Evolutionary conservation across 2,113 vertebrate genomes (phyloP), one percentile per base, ranked within the genome.

Genomic region (Gulo gulo): DNA sequence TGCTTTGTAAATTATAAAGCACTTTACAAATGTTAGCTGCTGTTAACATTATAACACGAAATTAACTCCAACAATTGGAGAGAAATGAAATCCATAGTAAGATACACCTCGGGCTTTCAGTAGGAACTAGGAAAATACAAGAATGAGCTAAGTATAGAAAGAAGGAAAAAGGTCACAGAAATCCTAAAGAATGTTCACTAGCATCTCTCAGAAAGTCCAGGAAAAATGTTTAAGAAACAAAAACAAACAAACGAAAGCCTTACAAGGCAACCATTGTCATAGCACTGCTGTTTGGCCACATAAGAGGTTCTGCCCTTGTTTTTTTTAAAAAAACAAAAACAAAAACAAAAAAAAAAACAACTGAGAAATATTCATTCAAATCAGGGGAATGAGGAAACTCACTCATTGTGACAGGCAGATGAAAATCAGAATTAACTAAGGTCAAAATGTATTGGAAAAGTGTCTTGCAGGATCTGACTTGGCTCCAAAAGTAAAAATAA

Each of bases 101-200:
- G 39, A 39, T 65, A 69, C n/a, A 69, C n/a, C 82, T 65, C 4
- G 0, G 29, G 78, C 47, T 97, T 91, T 85, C 91, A 96, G 73
- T 0, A n/a, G 31, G 18, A 93, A 94, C 26, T n/a, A 59, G 63
- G 86, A 97, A 88, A 74, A 95, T 81, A 89, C 34, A 63, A 93
- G 47, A 65, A 74, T 26, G 79, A 81, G 69, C 94, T 92, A 73
- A 96, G 79, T 95, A 96, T 55, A 95, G 90, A 94, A 96, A 83
- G 63, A 42, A 81, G 50, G 45, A 55, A n/a, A 83, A 87, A 76
- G 74, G 63, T 61, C 59, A 5, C 61, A 39, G 84, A 61, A 92
- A 85, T 91, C 82, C 94, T 88, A 39, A 88, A 78, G 80, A 85
- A 69, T 71, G 31, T 63, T 96, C 69, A 8, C 79, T 7, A 79